phyloP scores from a whole-genome alignment of 2,113 vertebrate genomes.

The Clupea harengus region DNA sequence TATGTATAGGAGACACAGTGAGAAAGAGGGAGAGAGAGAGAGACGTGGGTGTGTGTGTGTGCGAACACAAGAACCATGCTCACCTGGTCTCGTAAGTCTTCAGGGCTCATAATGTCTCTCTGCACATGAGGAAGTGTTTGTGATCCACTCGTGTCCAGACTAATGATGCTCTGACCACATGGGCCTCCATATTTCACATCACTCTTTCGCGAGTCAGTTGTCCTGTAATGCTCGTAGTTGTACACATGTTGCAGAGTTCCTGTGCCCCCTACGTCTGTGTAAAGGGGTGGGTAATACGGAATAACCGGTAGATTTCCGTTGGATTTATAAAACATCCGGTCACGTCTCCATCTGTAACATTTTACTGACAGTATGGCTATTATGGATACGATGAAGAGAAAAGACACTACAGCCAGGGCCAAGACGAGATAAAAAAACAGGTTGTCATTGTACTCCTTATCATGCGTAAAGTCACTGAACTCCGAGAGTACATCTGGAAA shows the following conservation, averaged over 20 bases:
- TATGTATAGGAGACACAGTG: too few relatives aligned
- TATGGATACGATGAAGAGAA: conserved; percentile 55
- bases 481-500: conserved; percentile 44
- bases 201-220: conserved; percentile 38
- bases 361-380: conserved; percentile 46
- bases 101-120: background rate
- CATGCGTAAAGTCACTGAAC: background rate
- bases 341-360: background rate
- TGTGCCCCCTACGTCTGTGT: conserved; percentile 33
- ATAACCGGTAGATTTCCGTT: conserved; percentile 35
- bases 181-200: conserved; percentile 27
- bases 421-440: conserved; percentile 40
- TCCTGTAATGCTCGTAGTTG: conserved; percentile 32
- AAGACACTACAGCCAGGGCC: conserved; percentile 54
- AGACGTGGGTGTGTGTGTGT: too few relatives aligned
- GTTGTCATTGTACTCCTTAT: background rate
- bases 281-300: conserved; percentile 38
- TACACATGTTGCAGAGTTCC: conserved; percentile 37
- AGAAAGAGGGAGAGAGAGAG: too few relatives aligned
- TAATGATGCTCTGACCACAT: conserved; percentile 18
- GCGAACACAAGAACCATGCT: background rate
- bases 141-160: conserved; percentile 7
- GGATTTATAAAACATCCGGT: conserved; percentile 18
- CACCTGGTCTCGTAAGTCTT: background rate
- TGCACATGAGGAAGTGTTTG: background rate